Percentiles rank a stretch among this genome's conserved stretches.
These are phyloP conservation scores for Crotalus tigris DNA, from an alignment of 2,113 vertebrate species.

Conservation along the genomic window DNA sequence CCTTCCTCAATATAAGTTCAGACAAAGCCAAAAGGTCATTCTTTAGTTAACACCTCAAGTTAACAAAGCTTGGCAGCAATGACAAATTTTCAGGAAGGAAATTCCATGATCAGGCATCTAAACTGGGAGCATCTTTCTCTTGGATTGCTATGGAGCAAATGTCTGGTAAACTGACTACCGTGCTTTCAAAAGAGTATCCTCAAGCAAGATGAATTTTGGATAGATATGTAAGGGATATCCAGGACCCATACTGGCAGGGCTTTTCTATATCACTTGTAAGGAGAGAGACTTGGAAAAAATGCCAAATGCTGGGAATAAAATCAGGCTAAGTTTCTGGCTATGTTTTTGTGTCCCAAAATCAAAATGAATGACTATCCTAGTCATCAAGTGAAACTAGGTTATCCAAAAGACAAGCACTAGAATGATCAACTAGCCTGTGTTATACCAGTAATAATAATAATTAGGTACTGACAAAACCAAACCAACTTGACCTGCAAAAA, in stretches of 20 bases:
- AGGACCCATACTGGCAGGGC: not conserved
- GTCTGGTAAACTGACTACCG: not conserved
- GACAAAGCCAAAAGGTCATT: not conserved
- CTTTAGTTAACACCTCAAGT: not conserved
- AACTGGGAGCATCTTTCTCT: not conserved
- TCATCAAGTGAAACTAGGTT: not conserved
- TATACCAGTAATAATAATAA: not conserved
- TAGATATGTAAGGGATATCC: not conserved
- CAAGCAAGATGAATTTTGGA: not conserved
- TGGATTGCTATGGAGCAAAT: not conserved
- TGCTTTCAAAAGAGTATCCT: not conserved
- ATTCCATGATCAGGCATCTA: not conserved
- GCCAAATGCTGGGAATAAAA: not conserved
- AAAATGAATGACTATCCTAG: not conserved
- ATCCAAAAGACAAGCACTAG: not conserved
- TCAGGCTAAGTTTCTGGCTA: not conserved
- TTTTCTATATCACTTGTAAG: not conserved
- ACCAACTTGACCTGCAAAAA: not conserved
- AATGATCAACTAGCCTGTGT: not conserved
- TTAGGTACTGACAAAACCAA: not conserved
- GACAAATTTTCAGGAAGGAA: not conserved
- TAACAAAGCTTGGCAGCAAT: not conserved
- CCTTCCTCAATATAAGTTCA: not conserved
- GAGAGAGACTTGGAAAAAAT: not conserved
- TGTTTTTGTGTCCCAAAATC: not conserved